A percentile compares a stretch with the other conserved stretches of the same genome.
phyloP scores from a whole-genome alignment of 2,888 invertebrate species.

The Scrobipalpa atriplicella region DNA sequence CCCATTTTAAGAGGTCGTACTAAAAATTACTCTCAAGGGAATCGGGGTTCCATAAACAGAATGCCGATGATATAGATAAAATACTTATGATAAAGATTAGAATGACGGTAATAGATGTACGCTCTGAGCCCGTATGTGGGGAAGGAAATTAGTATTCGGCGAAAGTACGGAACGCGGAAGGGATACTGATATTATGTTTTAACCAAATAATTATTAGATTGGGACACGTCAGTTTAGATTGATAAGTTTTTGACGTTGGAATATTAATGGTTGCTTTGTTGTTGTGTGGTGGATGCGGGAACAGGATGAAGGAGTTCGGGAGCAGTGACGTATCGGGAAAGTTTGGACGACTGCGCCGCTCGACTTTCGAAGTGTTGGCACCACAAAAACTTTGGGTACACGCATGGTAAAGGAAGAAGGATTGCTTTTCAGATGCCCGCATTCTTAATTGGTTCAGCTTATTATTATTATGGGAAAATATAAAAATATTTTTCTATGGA shows the following conservation, averaged over 20 bases:
- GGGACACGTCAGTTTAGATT: constrained; percentile 26
- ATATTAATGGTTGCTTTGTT: constrained; percentile 27
- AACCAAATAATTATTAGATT: constrained; percentile 19
- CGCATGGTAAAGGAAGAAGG: not conserved
- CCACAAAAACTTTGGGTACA: constrained; percentile 21
- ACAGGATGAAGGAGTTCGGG: not conserved
- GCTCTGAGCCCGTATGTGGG: constrained; percentile 37
- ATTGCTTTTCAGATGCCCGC: constrained; percentile 25
- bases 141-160: constrained; percentile 30
- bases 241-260: constrained; percentile 22
- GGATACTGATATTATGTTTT: constrained; percentile 23
- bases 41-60: constrained; percentile 56
- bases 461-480: too few species aligned
- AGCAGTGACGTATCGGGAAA: constrained; percentile 9
- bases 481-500: too few species aligned
- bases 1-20: constrained; percentile 49
- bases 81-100: constrained; percentile 65
- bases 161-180: constrained; percentile 1
- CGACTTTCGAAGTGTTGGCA: constrained; percentile 28
- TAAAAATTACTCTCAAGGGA: constrained; percentile 65
- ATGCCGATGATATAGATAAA: constrained; percentile 56
- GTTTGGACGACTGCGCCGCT: constrained; percentile 26
- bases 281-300: not conserved
- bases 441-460: too few species aligned
- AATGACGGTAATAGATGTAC: constrained; percentile 52